phyloP scores from a whole-genome alignment of 2,888 invertebrate genomes.

The Drosophila vallismaia region DNA sequence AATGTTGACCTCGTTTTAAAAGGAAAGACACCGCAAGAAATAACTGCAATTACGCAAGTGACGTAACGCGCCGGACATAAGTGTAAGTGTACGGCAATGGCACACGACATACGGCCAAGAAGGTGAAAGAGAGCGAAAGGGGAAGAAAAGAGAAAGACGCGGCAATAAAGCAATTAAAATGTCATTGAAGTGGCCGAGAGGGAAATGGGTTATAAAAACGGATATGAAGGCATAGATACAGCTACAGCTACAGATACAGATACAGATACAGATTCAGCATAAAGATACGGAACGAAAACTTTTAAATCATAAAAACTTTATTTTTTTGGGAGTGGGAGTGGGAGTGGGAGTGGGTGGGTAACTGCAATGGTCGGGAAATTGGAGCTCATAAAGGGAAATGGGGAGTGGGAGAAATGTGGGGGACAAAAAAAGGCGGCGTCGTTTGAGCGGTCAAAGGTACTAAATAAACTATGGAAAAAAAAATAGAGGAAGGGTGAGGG shows the following conservation, averaged over 20 bases:
- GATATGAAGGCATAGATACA: conserved; percentile 66
- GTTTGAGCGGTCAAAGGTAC: conserved; percentile 41
- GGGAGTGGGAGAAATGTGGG: conserved; percentile 4
- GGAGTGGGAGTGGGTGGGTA: conserved; percentile 18
- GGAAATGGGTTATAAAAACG: conserved; percentile 74
- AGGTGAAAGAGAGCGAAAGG: conserved; percentile 12
- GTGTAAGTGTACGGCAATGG: conserved; percentile 56
- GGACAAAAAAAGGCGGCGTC: conserved; percentile 18
- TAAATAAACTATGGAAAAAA: conserved; percentile 19
- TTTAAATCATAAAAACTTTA: conserved; percentile 39
- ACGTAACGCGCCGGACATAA: conserved; percentile 58
- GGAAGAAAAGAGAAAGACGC: conserved; percentile 43
- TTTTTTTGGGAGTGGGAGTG: conserved; percentile 1
- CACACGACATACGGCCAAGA: conserved; percentile 66
- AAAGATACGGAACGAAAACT: conserved; percentile 37
- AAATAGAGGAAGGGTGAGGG: background rate
- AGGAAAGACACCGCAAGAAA: conserved; percentile 26
- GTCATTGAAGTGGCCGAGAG: conserved; percentile 65
- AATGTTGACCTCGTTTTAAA: conserved; percentile 67
- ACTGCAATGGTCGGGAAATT: conserved; percentile 36
- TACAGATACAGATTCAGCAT: conserved; percentile 40
- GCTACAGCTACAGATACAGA: conserved; percentile 29
- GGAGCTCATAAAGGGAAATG: conserved; percentile 18
- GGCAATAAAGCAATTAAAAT: conserved; percentile 80
- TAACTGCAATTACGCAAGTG: conserved; percentile 72